These are phyloP conservation scores for Pogonophryne albipinna DNA, from an alignment of 2,797 vertebrate genomes.

Conservation along the genomic window DNA sequence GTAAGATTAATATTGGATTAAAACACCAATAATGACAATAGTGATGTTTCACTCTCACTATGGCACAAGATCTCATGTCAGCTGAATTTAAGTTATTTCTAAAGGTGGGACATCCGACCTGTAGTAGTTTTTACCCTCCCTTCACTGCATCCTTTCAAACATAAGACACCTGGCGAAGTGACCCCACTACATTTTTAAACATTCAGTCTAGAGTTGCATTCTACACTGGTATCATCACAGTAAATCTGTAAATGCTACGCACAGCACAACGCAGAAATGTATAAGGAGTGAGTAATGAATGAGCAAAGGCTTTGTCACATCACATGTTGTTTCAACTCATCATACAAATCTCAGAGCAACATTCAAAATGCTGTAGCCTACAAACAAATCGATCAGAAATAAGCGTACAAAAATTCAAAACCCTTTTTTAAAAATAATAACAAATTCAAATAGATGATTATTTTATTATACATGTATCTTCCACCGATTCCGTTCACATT, in stretches of 20 bases:
- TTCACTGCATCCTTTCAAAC: background rate
- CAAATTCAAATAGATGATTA: background rate
- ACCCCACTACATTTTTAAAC: slow-evolving; percentile 21
- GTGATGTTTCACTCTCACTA: background rate
- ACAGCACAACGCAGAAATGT: background rate
- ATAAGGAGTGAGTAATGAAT: background rate
- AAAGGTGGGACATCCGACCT: background rate
- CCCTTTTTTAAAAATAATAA: slow-evolving; percentile 11
- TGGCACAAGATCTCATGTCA: background rate
- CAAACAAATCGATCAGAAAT: slow-evolving; percentile 48
- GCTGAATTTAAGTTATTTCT: background rate
- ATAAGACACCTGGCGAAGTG: background rate
- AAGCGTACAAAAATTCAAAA: slow-evolving; percentile 37
- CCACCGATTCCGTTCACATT: slow-evolving; percentile 69
- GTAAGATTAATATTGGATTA: no score
- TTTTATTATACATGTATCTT: slow-evolving; percentile 19
- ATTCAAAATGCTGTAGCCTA: slow-evolving; percentile 49
- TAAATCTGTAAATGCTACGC: background rate
- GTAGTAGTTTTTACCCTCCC: background rate
- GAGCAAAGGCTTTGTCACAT: background rate
- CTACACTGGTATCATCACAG: background rate
- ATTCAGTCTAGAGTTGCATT: background rate
- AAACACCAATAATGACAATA: background rate
- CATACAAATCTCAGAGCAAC: slow-evolving; percentile 34
- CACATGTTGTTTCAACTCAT: slow-evolving; percentile 25